Percentiles rank a stretch among this genome's conserved stretches.
Evolutionary conservation across 2,888 invertebrate species (phyloP).

Genomic region (Antheraea assamensis): DNA sequence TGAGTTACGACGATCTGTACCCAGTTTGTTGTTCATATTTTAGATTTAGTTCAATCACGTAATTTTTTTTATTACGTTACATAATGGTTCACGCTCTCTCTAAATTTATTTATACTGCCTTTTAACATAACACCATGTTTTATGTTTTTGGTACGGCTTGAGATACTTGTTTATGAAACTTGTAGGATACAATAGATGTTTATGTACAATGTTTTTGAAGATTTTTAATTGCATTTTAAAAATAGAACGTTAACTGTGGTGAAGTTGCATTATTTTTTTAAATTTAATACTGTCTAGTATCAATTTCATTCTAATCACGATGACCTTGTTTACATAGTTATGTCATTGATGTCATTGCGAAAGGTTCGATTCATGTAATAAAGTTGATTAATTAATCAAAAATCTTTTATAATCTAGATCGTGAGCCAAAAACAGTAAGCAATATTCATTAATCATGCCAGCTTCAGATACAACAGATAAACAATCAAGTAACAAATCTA

Average conservation of each 20-base stretch:
- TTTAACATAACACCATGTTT: constrained; percentile 19
- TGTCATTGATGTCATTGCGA: constrained; percentile 23
- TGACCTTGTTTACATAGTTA: constrained; percentile 25
- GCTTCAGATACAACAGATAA: constrained; percentile 16
- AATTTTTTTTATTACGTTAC: constrained; percentile 52
- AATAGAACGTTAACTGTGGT: background rate
- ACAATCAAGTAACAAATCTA: constrained; percentile 17
- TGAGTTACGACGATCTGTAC: constrained; percentile 34
- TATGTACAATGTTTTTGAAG: background rate
- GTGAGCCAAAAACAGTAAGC: constrained; percentile 20
- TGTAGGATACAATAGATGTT: background rate
- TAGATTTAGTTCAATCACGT: constrained; percentile 43
- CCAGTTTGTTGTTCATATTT: constrained; percentile 31
- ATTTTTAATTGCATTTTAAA: background rate
- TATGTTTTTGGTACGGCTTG: background rate
- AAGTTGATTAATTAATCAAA: constrained; percentile 23
- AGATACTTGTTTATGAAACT: background rate
- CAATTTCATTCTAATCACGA: constrained; percentile 6
- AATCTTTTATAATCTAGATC: constrained; percentile 21
- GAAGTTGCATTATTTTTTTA: no score
- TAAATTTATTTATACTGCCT: constrained; percentile 39
- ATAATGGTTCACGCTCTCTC: constrained; percentile 31
- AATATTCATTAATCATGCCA: constrained; percentile 22
- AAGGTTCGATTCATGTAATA: constrained; percentile 20
- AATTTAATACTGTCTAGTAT: no score